phyloP scores from a whole-genome alignment of 2,113 vertebrate species.

The Syngnathus typhle region DNA sequence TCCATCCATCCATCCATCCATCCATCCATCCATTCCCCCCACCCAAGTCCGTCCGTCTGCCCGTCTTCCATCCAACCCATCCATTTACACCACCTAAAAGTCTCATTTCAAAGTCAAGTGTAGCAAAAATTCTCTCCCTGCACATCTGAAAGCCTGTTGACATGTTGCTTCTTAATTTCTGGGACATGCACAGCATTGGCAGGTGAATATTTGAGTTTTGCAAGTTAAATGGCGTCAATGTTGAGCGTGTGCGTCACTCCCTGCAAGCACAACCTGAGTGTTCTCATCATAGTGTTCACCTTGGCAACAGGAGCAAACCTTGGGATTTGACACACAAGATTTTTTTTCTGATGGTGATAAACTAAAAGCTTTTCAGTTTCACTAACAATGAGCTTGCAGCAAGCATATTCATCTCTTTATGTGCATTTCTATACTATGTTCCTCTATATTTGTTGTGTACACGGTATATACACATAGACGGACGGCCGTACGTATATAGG shows the following conservation, averaged over 20 bases:
- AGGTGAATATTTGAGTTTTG: neutral
- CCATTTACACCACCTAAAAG: too few relatives aligned
- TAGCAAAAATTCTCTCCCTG: neutral
- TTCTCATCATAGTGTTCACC: slow-evolving; percentile 32
- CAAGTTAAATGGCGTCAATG: neutral
- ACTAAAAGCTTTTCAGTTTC: slow-evolving; percentile 28
- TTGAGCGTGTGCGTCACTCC: neutral
- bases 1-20: neutral
- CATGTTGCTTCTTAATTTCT: neutral
- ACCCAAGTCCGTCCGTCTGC: neutral
- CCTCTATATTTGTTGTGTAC: neutral
- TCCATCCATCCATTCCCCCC: neutral
- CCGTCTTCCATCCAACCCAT: neutral
- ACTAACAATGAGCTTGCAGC: neutral
- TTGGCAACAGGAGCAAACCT: slow-evolving; percentile 58
- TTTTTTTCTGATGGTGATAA: slow-evolving; percentile 9
- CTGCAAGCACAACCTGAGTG: neutral
- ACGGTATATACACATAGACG: neutral
- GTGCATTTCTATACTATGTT: slow-evolving; percentile 1
- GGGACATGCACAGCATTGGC: neutral
- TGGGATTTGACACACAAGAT: slow-evolving; percentile 24
- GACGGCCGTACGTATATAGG: slow-evolving; percentile 5
- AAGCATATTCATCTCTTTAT: neutral
- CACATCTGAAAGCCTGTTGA: neutral
- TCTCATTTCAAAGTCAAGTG: too few relatives aligned